Base-by-base conservation (phyloP, 1,140 invertebrate genomes). In the Halyomorpha halys region DNA sequence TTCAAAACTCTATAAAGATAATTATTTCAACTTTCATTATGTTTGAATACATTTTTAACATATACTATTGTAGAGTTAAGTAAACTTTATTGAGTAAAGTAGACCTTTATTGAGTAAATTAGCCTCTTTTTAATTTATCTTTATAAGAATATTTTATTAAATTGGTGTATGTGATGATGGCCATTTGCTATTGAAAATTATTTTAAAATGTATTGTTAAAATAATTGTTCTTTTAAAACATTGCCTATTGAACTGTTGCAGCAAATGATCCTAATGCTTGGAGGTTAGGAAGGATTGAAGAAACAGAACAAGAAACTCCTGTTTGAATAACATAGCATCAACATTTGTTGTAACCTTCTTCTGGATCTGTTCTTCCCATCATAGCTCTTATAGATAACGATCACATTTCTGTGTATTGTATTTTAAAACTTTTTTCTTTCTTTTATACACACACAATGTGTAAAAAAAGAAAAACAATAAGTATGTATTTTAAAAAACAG, bases 301-400 rank as follows among this genome's bases (percentile, higher is more conserved):
- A 89, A 77, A 81, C 83, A 72, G 86, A 89, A 72, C 85, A 87
- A 71, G 87, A 89, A 75, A 89, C 87, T 71, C 84, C 86, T 67
- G 87, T 89, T 71, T 89, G 81, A 87, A 76, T 9, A 19, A 49
- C 5, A 19, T 49, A 19, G n/a, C 5, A 6, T 18, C 5, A 49
- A 49, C 9, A 49, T 13, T 49, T 13, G n/a, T 39, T 13, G 34
- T 39, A 39, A 39, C 11, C 6, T 13, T 39, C 34, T 39, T 39
- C 6, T 11, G 34, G 34, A 39, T 13, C 34, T 39, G 27, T 30
- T 30, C 8, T 30, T 8, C 27, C 27, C 27, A 30, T 30, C 27
- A 4, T 30, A 30, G 27, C 27, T 30, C 27, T 39, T 1, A 39
- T 39, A 39, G 6, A 6, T 39, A 13, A 39, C 13, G 34, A 30